Evolutionary conservation across 2,888 invertebrate species (phyloP), one percentile per base, ranked within the genome.

Genomic region (Diogma glabrata): DNA sequence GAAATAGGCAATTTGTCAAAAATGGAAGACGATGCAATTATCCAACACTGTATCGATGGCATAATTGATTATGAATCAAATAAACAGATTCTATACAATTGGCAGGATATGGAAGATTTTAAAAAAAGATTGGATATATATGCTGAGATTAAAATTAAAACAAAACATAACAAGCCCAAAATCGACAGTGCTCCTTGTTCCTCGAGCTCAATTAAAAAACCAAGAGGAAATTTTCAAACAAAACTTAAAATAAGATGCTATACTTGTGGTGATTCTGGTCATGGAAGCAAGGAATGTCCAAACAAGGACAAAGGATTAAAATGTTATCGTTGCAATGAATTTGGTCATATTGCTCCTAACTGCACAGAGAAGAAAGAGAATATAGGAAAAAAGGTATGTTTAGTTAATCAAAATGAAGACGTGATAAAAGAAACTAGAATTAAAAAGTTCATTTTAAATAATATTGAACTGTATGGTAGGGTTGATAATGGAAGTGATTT

Each of bases 21-120:
- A 10, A 55, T 63, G 7, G 59, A 61, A 43, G 50, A 54, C 26
- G 59, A 58, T 30, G 56, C 55, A 12, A 16, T 63, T 14, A 60
- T 63, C 16, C 55, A 60, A 30, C 63, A 61, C 50, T 55, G 61
- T 7, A 58, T 63, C 12, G 59, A 61, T 51, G 61, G 59, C 5
- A 58, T 64, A 22, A 51, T 50, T 3, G 62, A 61, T 49, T 55
- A 57, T 17, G 22, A 47, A 16, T 17, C 45, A 17, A 56, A 58
- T 43, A 60, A 61, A 54, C 51, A 56, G 6, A 47, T 58, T 19
- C 49, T 61, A 8, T 61, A 60, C 47, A 59, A 58, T 12, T 57
- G 59, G 2, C 56, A 23, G 43, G 24, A 4, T 17, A 1, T 45
- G 12, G 19, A 33, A 10, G 52, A 52, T 2, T 38, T 52, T 9